phyloP scores from a whole-genome alignment of 2,113 vertebrate genomes.

The Isurus oxyrinchus region DNA sequence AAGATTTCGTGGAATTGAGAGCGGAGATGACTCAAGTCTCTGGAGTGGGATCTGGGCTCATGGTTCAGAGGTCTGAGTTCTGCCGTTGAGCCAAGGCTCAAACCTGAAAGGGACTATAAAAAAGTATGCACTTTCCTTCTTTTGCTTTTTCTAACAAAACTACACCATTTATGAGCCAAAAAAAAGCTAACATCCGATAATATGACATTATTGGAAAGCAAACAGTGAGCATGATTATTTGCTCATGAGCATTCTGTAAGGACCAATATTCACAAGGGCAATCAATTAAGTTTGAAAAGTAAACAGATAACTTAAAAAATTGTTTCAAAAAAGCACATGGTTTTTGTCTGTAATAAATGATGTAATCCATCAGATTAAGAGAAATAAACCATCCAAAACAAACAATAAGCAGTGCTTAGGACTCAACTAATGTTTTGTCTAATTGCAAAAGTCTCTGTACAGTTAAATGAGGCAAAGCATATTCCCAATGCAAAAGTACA shows the following conservation, averaged over 20 bases:
- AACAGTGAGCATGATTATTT: not conserved
- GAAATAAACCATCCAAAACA: not conserved
- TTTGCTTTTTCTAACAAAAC: not conserved
- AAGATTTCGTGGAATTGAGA: not conserved
- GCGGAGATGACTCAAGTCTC: not conserved
- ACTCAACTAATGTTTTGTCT: not conserved
- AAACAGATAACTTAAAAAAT: not conserved
- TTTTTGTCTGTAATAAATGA: not conserved
- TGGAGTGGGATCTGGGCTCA: not conserved
- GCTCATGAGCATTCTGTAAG: not conserved
- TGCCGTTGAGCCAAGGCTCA: not conserved
- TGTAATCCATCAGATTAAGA: not conserved
- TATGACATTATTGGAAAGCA: not conserved
- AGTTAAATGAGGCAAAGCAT: constrained; percentile 11
- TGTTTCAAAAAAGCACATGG: not conserved
- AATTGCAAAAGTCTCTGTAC: not conserved
- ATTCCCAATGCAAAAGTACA: not conserved
- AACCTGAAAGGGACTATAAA: not conserved
- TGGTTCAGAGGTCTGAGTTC: not conserved
- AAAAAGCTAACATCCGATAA: not conserved
- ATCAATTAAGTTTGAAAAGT: not conserved
- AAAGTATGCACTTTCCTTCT: not conserved
- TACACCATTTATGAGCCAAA: not conserved
- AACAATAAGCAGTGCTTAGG: not conserved
- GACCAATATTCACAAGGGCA: not conserved